These are phyloP conservation scores for Rhincodon typus DNA, from an alignment of 2,797 vertebrate genomes.

Conservation along the genomic window DNA sequence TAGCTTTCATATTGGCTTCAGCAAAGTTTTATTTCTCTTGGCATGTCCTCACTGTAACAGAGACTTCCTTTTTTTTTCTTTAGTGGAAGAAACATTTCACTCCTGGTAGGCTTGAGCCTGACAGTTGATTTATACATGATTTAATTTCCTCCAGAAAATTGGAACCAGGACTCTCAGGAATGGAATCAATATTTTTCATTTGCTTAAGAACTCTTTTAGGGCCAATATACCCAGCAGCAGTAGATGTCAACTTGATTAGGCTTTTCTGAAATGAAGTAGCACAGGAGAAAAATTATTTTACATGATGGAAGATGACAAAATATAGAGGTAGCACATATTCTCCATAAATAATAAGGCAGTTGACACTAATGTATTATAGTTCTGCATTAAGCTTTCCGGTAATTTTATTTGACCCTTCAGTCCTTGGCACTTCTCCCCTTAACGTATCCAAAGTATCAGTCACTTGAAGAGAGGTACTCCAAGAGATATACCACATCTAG, in stretches of 20 bases:
- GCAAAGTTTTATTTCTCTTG: constrained; percentile 82
- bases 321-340: constrained; percentile 37
- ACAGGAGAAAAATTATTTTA: constrained; percentile 44
- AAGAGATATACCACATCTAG: background rate
- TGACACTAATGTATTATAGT: background rate
- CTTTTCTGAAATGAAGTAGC: constrained; percentile 47
- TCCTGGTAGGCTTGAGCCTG: constrained; percentile 65
- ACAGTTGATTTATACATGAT: constrained; percentile 81
- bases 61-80: constrained; percentile 74
- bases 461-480: background rate
- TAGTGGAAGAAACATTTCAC: constrained; percentile 77
- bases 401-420: background rate
- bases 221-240: constrained; percentile 61
- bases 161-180: constrained; percentile 65
- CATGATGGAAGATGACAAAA: constrained; percentile 39
- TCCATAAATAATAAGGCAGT: background rate
- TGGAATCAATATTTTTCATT: constrained; percentile 66
- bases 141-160: constrained; percentile 84
- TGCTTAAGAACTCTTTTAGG: constrained; percentile 65
- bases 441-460: background rate
- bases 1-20: constrained; percentile 79
- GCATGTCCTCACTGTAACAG: constrained; percentile 67
- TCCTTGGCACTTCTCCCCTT: background rate
- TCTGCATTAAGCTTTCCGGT: background rate
- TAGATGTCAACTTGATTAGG: constrained; percentile 58